A percentile compares a stretch with the other conserved stretches of the same genome.
phyloP scores from a whole-genome alignment of 2,113 vertebrate genomes.

The Carettochelys insculpta region DNA sequence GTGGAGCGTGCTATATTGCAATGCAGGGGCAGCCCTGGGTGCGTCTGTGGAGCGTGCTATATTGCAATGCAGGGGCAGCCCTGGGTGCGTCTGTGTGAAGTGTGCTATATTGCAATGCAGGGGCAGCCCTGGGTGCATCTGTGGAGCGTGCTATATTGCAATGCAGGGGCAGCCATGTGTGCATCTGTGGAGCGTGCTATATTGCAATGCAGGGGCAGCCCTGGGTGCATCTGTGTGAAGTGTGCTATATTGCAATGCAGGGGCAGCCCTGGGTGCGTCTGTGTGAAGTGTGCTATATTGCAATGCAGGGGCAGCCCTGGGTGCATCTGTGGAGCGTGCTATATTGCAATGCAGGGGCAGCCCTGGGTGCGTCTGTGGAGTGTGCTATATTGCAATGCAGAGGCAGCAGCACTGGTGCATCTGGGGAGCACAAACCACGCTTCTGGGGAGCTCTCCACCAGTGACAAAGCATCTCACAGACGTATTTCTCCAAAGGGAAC shows the following conservation, averaged over 20 bases:
- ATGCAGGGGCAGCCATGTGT: accelerated
- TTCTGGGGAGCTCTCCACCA: not conserved
- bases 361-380: accelerated
- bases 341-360: not conserved
- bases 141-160: accelerated
- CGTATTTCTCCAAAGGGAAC: not conserved
- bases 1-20: too few relatives aligned
- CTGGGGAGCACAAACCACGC: not conserved
- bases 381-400: not conserved
- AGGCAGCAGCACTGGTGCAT: not conserved
- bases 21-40: not conserved
- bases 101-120: accelerated
- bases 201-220: too few relatives aligned
- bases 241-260: accelerated
- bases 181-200: too few relatives aligned
- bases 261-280: accelerated
- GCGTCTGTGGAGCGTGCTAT: too few relatives aligned
- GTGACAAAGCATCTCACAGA: not conserved
- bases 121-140: not conserved
- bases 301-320: not conserved
- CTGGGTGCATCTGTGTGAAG: not conserved
- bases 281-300: too few relatives aligned
- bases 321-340: not conserved
- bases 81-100: not conserved
- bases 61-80: too few relatives aligned